Evolutionary conservation across 2,888 invertebrate genomes (phyloP), one percentile per base, ranked within the genome.

Genomic region (Griposia aprilina): DNA sequence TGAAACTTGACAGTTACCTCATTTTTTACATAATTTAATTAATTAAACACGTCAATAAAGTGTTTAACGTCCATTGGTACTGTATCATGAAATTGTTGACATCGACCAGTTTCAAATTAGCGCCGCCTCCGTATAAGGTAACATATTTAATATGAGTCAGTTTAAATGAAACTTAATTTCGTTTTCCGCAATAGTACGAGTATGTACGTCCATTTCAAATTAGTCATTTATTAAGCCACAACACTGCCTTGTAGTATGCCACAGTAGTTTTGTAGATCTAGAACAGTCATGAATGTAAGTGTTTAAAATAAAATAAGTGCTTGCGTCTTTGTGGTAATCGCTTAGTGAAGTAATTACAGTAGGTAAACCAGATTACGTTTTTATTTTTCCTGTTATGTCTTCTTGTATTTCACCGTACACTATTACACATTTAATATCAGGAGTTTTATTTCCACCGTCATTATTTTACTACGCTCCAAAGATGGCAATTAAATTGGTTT

Each of bases 41-140:
- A 89, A 89, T 86, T 82, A 84, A 81, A 72, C 55, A 82, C 65
- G 81, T 87, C 88, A 89, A 86, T 90, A 84, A 87, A 84, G 74
- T 78, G 73, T 79, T 88, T 87, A 86, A 84, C 83, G 89, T 88
- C 87, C 85, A 80, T 83, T 84, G 79, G 65, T 81, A 59, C 62
- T 26, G 50, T 82, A 75, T 81, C 78, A 57, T 67, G 71, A 73
- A 80, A 74, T 69, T 68, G 60, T 77, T 78, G 85, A 66, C 81
- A 74, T 36, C 77, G 65, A 63, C 72, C 45, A 74, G 75, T 85
- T 87, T 85, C 75, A 85, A 87, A 89, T 85, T 83, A 89, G 82
- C 74, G 26, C 45, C 57, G 72, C 41, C n/a, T 17, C 89, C 80
- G 20, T 82, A 26, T 80, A 78, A 45, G 86, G 80, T 59, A 26